Evolutionary conservation across 2,113 vertebrate genomes (phyloP).

Genomic region (Silurus meridionalis): DNA sequence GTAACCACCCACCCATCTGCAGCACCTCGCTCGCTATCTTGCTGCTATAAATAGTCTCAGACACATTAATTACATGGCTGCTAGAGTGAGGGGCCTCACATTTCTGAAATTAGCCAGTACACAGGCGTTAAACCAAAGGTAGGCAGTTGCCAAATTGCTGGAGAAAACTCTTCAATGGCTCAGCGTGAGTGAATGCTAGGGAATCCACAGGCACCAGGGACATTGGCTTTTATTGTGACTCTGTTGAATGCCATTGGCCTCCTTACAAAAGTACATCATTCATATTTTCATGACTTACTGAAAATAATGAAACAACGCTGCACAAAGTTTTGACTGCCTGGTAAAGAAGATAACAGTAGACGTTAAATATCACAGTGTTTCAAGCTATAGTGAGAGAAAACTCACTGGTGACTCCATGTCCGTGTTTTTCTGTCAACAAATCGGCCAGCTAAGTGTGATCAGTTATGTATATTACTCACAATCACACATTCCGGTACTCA

Average conservation of each 20-base stretch:
- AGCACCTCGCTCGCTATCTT: slow-evolving; percentile 1
- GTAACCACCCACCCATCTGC: slow-evolving; percentile 35
- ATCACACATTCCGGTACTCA: too few species aligned
- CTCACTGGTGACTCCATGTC: too few species aligned
- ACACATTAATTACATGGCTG: slow-evolving; percentile 65
- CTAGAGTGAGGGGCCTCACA: slow-evolving; percentile 58
- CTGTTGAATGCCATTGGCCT: not conserved
- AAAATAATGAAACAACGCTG: not conserved
- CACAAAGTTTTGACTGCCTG: not conserved
- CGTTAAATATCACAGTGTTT: too few species aligned
- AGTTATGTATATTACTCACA: not conserved
- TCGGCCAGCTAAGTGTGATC: not conserved
- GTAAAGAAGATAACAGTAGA: not conserved
- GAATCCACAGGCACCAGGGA: not conserved
- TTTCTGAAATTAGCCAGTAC: slow-evolving; percentile 60
- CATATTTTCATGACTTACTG: not conserved
- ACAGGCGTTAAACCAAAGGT: slow-evolving; percentile 47
- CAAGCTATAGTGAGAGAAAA: too few species aligned
- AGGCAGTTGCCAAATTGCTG: slow-evolving; percentile 29
- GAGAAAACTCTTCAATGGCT: slow-evolving; percentile 21
- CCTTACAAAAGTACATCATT: not conserved
- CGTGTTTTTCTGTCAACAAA: too few species aligned
- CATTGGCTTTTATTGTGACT: not conserved
- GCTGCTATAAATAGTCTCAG: slow-evolving; percentile 66
- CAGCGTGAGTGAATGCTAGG: not conserved